These are phyloP conservation scores for Neoascia interrupta DNA, from an alignment of 2,888 invertebrate genomes.

Conservation along the genomic window DNA sequence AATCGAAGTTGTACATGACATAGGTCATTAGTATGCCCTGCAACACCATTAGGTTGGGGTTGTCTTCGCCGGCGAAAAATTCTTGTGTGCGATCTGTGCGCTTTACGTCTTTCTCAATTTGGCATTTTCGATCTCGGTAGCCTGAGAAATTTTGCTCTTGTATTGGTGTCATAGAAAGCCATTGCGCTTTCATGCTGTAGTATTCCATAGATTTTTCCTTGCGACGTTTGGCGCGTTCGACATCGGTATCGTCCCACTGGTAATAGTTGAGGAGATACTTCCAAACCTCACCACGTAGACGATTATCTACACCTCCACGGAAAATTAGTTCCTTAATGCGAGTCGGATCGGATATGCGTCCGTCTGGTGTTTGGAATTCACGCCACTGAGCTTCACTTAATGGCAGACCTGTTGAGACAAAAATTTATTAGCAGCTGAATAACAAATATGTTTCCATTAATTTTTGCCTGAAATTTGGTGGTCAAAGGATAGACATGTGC, in stretches of 20 bases:
- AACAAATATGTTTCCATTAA: not conserved
- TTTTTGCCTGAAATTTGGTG: too few species aligned
- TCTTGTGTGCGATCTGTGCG: conserved; percentile 95
- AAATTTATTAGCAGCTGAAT: not conserved
- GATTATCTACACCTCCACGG: conserved; percentile 91
- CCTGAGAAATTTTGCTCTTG: conserved; percentile 94
- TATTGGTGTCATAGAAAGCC: conserved; percentile 92
- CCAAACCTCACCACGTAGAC: conserved; percentile 92
- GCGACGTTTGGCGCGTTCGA: conserved; percentile 85
- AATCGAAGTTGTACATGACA: conserved; percentile 98
- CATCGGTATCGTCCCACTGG: conserved; percentile 89
- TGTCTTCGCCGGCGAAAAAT: conserved; percentile 96
- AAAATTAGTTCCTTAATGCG: conserved; percentile 92
- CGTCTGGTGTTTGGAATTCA: conserved; percentile 88
- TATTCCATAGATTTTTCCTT: conserved; percentile 91
- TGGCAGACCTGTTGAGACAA: conserved; percentile 81
- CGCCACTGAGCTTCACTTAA: conserved; percentile 90
- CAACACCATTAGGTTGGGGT: conserved; percentile 90
- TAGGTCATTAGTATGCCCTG: conserved; percentile 98
- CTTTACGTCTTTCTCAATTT: conserved; percentile 98
- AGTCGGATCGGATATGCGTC: conserved; percentile 88
- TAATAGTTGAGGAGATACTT: conserved; percentile 95
- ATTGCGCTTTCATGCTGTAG: conserved; percentile 97
- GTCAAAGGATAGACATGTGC: too few species aligned
- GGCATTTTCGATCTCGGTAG: conserved; percentile 93